Conservation (phyloP, 37 sponge, comb jelly and placozoan genomes). For the Crambe crambe region DNA sequence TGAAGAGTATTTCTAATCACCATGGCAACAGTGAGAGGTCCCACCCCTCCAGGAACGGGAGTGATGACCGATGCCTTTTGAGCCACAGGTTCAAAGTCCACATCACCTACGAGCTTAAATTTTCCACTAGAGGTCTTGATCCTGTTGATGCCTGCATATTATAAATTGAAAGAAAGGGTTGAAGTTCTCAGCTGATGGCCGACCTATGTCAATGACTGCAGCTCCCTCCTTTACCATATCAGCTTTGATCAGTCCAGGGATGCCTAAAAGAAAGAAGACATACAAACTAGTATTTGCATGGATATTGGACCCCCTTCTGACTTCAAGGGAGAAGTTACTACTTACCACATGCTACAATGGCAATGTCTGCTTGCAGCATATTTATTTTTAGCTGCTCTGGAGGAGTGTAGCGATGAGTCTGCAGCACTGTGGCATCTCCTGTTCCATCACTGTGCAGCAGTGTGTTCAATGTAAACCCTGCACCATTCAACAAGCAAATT, state of each 20-base stretch:
- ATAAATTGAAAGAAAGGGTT: neutral
- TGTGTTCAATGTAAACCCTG: constrained; percentile 65
- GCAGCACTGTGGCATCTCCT: constrained; percentile 74
- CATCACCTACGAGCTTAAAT: constrained; percentile 72
- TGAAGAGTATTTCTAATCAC: constrained; percentile 74
- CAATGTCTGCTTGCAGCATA: constrained; percentile 59
- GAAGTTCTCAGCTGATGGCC: no score
- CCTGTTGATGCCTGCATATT: constrained; percentile 33
- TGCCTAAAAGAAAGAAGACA: constrained; percentile 42
- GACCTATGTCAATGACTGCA: constrained; percentile 79
- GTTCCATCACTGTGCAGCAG: constrained; percentile 76
- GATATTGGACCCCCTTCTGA: neutral
- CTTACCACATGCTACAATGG: constrained; percentile 76
- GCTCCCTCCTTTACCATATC: constrained; percentile 90
- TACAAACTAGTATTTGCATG: no score
- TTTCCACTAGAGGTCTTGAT: constrained; percentile 41
- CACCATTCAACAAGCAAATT: neutral
- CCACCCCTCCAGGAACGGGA: constrained; percentile 92
- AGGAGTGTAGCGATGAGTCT: constrained; percentile 71
- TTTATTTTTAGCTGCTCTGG: constrained; percentile 49
- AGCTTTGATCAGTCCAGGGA: constrained; percentile 61
- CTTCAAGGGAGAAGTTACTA: neutral
- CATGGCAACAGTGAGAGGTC: constrained; percentile 88
- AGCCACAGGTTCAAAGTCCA: constrained; percentile 65
- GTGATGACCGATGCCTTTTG: constrained; percentile 75